Percentiles rank a stretch among this genome's conserved stretches.
Evolutionary conservation across 2,113 vertebrate genomes (phyloP).

Genomic region (Indicator maculatus): DNA sequence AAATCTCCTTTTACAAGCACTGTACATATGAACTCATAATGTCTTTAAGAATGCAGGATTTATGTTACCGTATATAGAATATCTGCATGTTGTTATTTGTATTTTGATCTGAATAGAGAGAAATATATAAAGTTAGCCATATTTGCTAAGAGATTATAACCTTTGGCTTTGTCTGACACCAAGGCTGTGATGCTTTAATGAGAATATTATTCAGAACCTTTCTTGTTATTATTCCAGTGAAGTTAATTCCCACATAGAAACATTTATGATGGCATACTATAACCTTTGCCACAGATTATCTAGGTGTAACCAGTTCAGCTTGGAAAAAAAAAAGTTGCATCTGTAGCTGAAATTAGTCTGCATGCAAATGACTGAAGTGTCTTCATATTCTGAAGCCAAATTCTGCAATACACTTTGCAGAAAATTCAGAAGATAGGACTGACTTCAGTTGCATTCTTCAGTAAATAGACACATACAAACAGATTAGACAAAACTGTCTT

Average conservation of each 20-base stretch:
- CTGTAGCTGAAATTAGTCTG: background rate
- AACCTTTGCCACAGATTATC: background rate
- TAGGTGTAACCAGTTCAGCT: background rate
- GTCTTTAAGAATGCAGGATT: background rate
- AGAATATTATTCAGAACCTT: background rate
- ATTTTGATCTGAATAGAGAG: background rate
- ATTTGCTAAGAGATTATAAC: background rate
- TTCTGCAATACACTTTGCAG: background rate
- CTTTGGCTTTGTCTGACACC: background rate
- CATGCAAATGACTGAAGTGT: background rate
- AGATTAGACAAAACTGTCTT: background rate
- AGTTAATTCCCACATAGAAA: background rate
- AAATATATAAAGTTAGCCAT: background rate
- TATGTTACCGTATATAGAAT: background rate
- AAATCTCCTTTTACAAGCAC: background rate
- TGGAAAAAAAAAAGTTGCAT: background rate
- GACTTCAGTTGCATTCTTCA: background rate
- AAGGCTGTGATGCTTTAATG: background rate
- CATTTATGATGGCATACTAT: background rate
- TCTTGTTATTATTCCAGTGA: background rate
- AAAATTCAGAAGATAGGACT: background rate
- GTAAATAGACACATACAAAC: background rate
- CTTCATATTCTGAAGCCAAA: background rate
- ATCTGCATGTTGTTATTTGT: background rate
- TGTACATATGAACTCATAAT: background rate